Evolutionary conservation across 2,797 vertebrate species (phyloP).

Genomic region (Acrocephalus scirpaceus): DNA sequence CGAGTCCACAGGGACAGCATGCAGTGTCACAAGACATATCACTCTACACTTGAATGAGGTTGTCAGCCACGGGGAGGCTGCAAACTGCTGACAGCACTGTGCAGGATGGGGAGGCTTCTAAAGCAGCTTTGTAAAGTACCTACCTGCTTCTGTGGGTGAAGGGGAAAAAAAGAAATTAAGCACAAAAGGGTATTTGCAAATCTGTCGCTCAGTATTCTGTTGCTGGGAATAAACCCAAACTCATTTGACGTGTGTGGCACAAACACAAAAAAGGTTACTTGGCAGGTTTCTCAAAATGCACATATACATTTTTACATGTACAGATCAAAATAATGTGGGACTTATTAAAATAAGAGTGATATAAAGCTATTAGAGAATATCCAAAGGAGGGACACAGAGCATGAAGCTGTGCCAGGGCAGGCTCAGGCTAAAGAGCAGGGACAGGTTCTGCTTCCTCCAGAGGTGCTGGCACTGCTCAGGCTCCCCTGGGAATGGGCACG

Average conservation of each 20-base stretch:
- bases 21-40: slow-evolving; percentile 49
- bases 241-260: background rate
- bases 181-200: background rate
- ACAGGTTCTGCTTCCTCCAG: background rate
- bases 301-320: background rate
- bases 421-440: rapidly evolving
- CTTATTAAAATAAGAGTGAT: background rate
- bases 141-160: background rate
- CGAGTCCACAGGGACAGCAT: slow-evolving; percentile 64
- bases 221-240: background rate
- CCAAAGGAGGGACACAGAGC: background rate
- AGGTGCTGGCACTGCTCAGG: background rate
- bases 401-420: background rate
- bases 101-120: background rate
- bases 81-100: slow-evolving; percentile 32
- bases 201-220: background rate
- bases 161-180: background rate
- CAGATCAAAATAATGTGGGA: background rate
- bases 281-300: background rate
- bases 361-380: background rate
- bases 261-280: background rate
- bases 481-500: background rate
- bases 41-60: slow-evolving; percentile 36
- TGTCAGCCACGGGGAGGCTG: slow-evolving; percentile 61
- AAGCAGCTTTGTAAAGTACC: background rate